Evolutionary conservation across 2,113 vertebrate species (phyloP).

Genomic region (Hydrolagus affinis): DNA sequence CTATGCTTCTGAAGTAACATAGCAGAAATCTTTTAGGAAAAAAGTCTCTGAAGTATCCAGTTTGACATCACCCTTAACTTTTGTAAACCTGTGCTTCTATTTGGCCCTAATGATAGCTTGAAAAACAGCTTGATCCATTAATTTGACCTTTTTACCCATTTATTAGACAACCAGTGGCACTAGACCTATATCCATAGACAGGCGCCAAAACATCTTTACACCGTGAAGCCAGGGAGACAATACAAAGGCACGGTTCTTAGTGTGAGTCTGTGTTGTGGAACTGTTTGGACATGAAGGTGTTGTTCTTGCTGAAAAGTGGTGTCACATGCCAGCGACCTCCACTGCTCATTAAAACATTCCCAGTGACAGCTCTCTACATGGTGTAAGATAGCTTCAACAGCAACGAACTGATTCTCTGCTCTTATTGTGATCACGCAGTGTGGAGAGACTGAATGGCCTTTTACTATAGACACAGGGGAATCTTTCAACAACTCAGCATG

Average conservation of each 20-base stretch:
- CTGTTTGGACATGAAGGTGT: slow-evolving; percentile 77
- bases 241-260: background rate
- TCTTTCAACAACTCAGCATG: slow-evolving; percentile 72
- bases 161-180: background rate
- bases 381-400: slow-evolving; percentile 76
- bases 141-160: background rate
- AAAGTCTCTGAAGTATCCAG: background rate
- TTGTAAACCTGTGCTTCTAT: background rate
- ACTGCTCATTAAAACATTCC: slow-evolving; percentile 96
- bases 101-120: background rate
- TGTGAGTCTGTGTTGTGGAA: background rate
- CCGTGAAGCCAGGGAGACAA: background rate
- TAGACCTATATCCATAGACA: background rate
- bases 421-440: slow-evolving; percentile 86
- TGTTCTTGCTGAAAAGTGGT: slow-evolving; percentile 78
- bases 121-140: background rate
- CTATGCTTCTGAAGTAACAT: background rate
- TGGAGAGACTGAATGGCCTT: slow-evolving; percentile 78
- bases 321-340: slow-evolving; percentile 84
- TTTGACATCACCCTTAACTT: background rate
- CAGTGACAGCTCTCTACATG: slow-evolving; percentile 85
- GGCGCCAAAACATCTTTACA: background rate
- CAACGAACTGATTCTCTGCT: slow-evolving; percentile 80
- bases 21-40: background rate
- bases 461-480: slow-evolving; percentile 74